A percentile compares a stretch with the other conserved stretches of the same genome.
Evolutionary conservation across 1,140 invertebrate species (phyloP).

Genomic region (Drosophila littoralis): DNA sequence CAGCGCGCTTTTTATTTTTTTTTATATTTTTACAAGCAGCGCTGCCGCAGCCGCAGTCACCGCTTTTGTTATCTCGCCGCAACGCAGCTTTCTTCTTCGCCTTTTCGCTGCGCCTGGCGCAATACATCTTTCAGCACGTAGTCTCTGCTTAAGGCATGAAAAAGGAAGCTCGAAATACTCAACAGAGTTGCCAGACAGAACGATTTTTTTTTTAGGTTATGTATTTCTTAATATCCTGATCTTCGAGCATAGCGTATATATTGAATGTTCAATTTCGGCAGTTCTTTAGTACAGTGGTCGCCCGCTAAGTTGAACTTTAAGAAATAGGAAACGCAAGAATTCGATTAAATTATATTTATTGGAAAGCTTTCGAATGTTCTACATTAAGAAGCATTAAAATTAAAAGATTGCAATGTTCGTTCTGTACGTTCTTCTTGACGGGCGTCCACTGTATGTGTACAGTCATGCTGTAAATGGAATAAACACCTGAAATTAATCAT

Average conservation of each 20-base stretch:
- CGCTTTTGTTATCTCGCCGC: constrained; percentile 37
- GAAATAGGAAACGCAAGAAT: no score
- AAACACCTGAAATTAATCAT: constrained; percentile 3
- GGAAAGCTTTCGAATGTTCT: no score
- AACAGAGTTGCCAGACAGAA: neutral
- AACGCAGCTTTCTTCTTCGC: constrained; percentile 32
- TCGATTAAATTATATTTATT: no score
- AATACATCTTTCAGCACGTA: constrained; percentile 13
- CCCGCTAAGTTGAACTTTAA: no score
- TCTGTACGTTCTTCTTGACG: no score
- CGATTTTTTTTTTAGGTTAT: no score
- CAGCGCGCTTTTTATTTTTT: constrained; percentile 19
- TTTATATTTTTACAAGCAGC: constrained; percentile 7
- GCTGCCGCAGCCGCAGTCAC: neutral
- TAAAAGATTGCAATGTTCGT: no score
- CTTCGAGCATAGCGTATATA: no score
- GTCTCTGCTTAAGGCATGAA: neutral
- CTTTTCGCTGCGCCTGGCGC: neutral
- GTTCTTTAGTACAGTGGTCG: no score
- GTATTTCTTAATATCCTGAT: no score
- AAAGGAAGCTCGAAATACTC: neutral
- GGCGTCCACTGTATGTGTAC: neutral
- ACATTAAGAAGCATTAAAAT: no score
- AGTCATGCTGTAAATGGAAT: neutral
- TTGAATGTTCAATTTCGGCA: no score